Evolutionary conservation across 2,888 invertebrate genomes (phyloP).

Genomic region (Gymnoscelis rufifasciata): DNA sequence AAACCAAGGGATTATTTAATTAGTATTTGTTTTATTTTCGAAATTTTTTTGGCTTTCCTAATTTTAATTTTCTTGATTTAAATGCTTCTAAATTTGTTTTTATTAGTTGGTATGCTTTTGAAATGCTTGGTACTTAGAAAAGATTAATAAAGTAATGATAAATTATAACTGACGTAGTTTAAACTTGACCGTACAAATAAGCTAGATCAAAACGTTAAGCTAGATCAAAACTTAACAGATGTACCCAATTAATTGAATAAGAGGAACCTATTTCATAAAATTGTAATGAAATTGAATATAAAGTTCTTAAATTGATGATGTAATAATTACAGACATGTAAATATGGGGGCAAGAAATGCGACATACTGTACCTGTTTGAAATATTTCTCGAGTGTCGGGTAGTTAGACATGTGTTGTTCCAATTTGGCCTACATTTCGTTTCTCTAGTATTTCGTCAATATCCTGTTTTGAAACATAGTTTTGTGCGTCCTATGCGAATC

Average conservation of each 20-base stretch:
- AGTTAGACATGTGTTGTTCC: slow-evolving; percentile 4
- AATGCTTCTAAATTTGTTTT: slow-evolving; percentile 33
- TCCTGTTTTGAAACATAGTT: background rate
- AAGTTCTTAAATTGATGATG: slow-evolving; percentile 35
- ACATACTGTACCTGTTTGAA: slow-evolving; percentile 67
- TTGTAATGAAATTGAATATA: slow-evolving; percentile 42
- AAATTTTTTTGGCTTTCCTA: slow-evolving; percentile 39
- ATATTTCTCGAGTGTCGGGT: slow-evolving; percentile 19
- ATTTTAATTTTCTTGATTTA: slow-evolving; percentile 40
- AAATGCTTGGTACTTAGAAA: slow-evolving; percentile 65
- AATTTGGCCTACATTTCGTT: slow-evolving; percentile 14
- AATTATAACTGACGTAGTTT: slow-evolving; percentile 34
- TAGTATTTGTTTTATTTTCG: slow-evolving; percentile 32
- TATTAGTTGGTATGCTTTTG: slow-evolving; percentile 44
- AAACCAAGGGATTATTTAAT: slow-evolving; percentile 38
- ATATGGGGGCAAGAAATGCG: slow-evolving; percentile 50
- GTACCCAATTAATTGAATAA: no score
- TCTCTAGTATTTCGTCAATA: background rate
- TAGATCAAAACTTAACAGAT: no score
- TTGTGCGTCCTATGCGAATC: background rate
- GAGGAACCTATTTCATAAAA: slow-evolving; percentile 22
- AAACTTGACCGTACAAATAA: slow-evolving; percentile 42
- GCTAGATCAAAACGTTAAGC: no score
- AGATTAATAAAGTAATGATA: slow-evolving; percentile 29
- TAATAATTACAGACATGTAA: slow-evolving; percentile 53